phyloP scores from a whole-genome alignment of 2,888 invertebrate genomes.

The Pseudococcus viburni region DNA sequence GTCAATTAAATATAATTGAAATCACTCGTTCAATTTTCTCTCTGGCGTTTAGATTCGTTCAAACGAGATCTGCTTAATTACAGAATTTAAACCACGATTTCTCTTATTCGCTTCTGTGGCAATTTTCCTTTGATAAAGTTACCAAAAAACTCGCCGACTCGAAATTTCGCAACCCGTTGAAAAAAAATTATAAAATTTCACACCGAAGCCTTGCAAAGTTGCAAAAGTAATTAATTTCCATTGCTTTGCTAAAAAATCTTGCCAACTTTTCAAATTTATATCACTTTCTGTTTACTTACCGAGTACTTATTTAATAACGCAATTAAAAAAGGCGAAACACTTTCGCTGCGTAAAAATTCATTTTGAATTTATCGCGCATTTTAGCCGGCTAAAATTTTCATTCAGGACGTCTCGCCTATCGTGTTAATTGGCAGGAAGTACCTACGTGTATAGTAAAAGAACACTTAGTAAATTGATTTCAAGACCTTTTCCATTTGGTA shows the following conservation, averaged over 20 bases:
- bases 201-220: not conserved
- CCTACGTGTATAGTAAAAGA: not conserved
- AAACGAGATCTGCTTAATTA: not conserved
- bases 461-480: slow-evolving; percentile 41
- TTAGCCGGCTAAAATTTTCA: not conserved
- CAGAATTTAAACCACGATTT: not conserved
- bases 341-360: not conserved
- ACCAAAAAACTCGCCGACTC: not conserved
- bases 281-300: not conserved
- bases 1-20: not conserved
- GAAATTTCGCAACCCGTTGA: not conserved
- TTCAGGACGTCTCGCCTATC: not conserved
- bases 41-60: not conserved
- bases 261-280: slow-evolving; percentile 23
- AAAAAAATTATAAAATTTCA: not conserved
- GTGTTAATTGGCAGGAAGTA: slow-evolving; percentile 18
- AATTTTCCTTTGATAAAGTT: not conserved
- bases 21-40: not conserved
- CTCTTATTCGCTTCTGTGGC: not conserved
- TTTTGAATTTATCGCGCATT: not conserved
- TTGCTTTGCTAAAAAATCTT: not conserved
- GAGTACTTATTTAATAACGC: not conserved
- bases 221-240: not conserved
- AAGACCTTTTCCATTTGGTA: slow-evolving; percentile 35
- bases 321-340: not conserved